phyloP scores from a whole-genome alignment of 30 jellyfish, hydroid and myxozoan species.

The Hydractinia echinata region DNA sequence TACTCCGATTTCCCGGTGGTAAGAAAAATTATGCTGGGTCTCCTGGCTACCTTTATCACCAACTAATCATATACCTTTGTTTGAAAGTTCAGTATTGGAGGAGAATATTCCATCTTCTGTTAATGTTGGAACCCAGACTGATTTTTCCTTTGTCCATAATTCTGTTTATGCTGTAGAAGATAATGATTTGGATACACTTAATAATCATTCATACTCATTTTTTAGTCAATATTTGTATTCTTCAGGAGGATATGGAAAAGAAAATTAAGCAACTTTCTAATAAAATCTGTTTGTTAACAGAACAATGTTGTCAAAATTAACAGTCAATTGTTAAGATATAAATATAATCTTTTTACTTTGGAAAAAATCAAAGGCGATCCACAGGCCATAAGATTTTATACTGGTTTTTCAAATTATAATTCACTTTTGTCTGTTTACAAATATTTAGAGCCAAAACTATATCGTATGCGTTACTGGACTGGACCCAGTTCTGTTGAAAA shows the following conservation, averaged over 20 bases:
- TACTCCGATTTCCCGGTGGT: too few species aligned
- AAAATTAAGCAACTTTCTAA: neutral
- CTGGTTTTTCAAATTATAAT: conserved; percentile 21
- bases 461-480: conserved; percentile 28
- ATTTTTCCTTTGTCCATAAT: neutral
- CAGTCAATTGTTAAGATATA: neutral
- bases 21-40: too few species aligned
- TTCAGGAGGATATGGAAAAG: neutral
- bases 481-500: conserved; percentile 23
- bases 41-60: too few species aligned
- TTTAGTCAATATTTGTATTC: neutral
- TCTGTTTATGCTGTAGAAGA: neutral
- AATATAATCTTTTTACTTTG: conserved; percentile 29
- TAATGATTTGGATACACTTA: neutral
- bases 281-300: neutral
- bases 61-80: too few species aligned
- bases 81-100: too few species aligned
- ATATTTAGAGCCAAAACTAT: conserved; percentile 38
- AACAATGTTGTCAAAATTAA: neutral
- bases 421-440: conserved; percentile 33
- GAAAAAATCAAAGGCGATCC: conserved; percentile 36
- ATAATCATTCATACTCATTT: neutral
- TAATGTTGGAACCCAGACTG: conserved; percentile 3
- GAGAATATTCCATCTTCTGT: neutral
- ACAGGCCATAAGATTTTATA: neutral